Evolutionary conservation across 2,113 vertebrate species (phyloP), one percentile per base, ranked within the genome.

Genomic region (Stigmatopora nigra): DNA sequence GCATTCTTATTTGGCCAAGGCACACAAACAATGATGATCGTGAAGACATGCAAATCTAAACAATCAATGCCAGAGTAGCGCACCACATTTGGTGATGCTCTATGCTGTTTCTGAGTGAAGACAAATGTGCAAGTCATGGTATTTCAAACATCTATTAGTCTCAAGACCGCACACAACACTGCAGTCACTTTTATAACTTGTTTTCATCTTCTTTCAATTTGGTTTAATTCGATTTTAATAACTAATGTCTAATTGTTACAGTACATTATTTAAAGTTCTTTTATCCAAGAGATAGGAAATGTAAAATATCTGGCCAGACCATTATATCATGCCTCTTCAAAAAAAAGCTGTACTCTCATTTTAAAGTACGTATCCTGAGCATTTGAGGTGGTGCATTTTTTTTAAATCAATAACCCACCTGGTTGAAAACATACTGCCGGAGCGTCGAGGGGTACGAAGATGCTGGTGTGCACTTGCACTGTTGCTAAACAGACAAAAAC

Each of bases 401-500:
- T 35, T 8, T 4, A 38, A 15, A 17, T 4, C 17, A 19, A n/a
- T 41, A 4, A 59, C 5, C 35, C 7, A 13, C 17, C 14, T 9
- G 25, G 55, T 35, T 10, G 8, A 36, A 41, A 41, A 41, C 15
- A 19, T 17, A 51, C 5, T 19, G 48, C 48, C 8, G 17, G 51
- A 53, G 51, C 14, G 51, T 64, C 66, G 65, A 76, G 77, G 63
- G 68, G 68, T 83, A 82, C 84, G 86, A 86, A 91, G 85, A 79
- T 88, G 88, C 78, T 87, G 83, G 89, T 88, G 77, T 89, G 69
- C 82, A 73, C 84, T 88, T 84, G 91, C 90, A 75, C 65, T 74
- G 70, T 67, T 85, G 78, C 82, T 91, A 91, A 91, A 90, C 85
- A 92, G 79, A 87, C 89, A 87, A 91, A 86, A 82, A 84, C 76